phyloP scores from a whole-genome alignment of 2,113 vertebrate genomes.

The Carassius carassius region DNA sequence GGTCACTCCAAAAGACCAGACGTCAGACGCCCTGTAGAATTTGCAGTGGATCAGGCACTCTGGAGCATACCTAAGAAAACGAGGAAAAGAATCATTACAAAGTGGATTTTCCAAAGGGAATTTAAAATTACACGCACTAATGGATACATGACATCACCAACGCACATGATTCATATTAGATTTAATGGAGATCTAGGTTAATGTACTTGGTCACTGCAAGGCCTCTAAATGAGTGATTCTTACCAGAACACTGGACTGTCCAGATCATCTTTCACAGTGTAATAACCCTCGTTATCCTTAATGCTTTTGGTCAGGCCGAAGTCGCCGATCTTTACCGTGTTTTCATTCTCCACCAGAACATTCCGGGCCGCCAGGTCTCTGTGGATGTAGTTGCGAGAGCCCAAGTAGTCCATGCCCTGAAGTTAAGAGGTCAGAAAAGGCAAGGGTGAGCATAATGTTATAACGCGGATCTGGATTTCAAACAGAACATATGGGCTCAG shows the following conservation, averaged over 20 bases:
- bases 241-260: slow-evolving; percentile 98
- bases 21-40: slow-evolving; percentile 93
- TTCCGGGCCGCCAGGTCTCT: slow-evolving; percentile 94
- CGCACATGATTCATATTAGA: not conserved
- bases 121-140: not conserved
- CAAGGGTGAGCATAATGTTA: slow-evolving; percentile 16
- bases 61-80: slow-evolving; percentile 86
- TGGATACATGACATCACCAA: not conserved
- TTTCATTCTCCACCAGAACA: slow-evolving; percentile 92
- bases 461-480: not conserved
- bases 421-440: slow-evolving; percentile 9
- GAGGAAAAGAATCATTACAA: not conserved
- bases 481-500: slow-evolving; percentile 21
- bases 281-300: slow-evolving; percentile 93
- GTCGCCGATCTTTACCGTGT: slow-evolving; percentile 94
- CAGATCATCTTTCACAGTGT: slow-evolving; percentile 91
- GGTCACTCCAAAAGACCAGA: slow-evolving; percentile 97
- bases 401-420: slow-evolving; percentile 96
- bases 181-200: not conserved
- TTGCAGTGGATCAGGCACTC: slow-evolving; percentile 92
- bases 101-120: not conserved
- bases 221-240: not conserved
- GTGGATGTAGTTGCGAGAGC: slow-evolving; percentile 91
- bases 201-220: not conserved
- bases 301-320: slow-evolving; percentile 97